Evolutionary conservation across 2,888 invertebrate genomes (phyloP), one percentile per base, ranked within the genome.

Genomic region (Orthosia incerta): DNA sequence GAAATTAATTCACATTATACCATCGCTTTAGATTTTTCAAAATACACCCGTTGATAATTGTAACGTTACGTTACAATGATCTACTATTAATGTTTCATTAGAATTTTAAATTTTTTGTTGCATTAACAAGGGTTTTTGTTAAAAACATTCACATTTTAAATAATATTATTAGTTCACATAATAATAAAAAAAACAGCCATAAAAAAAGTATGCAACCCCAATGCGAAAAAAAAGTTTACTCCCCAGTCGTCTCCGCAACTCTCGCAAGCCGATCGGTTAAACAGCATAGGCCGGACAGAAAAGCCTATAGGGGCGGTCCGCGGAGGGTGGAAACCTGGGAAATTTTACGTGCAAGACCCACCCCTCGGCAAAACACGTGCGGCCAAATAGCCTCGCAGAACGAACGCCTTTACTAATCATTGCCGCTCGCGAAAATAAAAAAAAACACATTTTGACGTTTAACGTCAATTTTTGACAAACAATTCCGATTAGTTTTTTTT

Each of bases 301-400:
- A 96, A 96, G 96, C 96, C 96, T 96, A 96, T 95, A 96, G 96
- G 96, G 96, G 96, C 96, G 96, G 96, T 95, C 95, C 96, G 95
- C 91, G 89, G 94, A 94, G 96, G 96, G 96, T 96, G 96, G 96
- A 94, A 96, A 96, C 96, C 94, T 95, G 94, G 96, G 96, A 95
- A 96, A 95, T 95, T 95, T 96, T 95, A 95, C 95, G 95, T 95
- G 94, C 93, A 92, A 94, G 93, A 86, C 94, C 95, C 95, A 94
- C 95, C 96, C 95, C 95, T 92, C 85, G 79, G 89, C 87, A 83
- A 90, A 94, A 92, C 96, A 96, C 96, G 96, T 96, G 96, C 93
- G 89, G 90, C 94, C 94, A 94, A 95, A 95, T 95, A 94, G 94
- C 93, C 94, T 92, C 93, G 93, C 93, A 91, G 91, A 92, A 93